Evolutionary conservation across 2,888 invertebrate species (phyloP), one percentile per base, ranked within the genome.

Genomic region (Taenaris catops): DNA sequence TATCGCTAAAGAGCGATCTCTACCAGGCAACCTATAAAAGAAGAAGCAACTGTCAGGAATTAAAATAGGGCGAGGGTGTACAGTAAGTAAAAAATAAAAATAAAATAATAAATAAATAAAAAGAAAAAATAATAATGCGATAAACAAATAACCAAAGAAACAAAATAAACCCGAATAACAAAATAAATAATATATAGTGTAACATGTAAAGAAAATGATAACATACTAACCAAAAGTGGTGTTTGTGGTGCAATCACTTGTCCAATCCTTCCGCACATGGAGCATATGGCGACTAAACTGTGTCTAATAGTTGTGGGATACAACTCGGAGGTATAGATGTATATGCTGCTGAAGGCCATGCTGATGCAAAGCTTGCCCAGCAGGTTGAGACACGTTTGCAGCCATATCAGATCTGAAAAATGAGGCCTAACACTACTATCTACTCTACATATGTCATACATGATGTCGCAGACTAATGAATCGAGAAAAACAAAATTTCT

Each of bases 211-310:
- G 3, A 14, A 14, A 14, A 14, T 3, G 2, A 24, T 16, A 17
- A 7, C 16, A 25, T 20, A 62, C 67, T 49, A 9, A 92, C 92
- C 83, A 92, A 55, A 25, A 92, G 65, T 1, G 91, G 91, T 6
- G 91, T 91, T 64, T 91, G 91, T 6, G 92, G 92, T 1, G 92
- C 90, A 11, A 91, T 63, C 55, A 92, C 87, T 2, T 90, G 90
- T 0, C 92, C 92, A 17, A 91, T 76, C 34, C 92, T 72, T 27
- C 92, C 92, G 24, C 89, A 69, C 88, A 91, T 91, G 26, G 91
- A 92, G 69, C 92, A 91, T 14, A 80, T 62, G 0, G 90, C 91
- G 49, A 92, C 84, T 49, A 91, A 64, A 4, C 89, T 88, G 57
- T 92, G 91, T 11, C 92, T 74, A 26, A 90, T 70, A 16, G 78